phyloP scores from a whole-genome alignment of 1,140 invertebrate species.

The Phocides pigmalion region DNA sequence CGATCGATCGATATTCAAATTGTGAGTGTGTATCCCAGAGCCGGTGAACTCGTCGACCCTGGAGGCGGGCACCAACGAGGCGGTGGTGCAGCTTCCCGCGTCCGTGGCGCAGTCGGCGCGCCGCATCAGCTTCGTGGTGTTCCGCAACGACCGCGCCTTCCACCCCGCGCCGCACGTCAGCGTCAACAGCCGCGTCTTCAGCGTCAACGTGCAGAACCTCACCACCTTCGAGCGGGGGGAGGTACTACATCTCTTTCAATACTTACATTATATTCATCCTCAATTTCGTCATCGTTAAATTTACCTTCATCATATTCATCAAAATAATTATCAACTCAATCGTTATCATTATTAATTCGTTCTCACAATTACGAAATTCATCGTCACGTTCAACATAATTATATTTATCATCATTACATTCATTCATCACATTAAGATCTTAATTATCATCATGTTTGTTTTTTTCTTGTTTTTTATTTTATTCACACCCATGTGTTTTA shows the following conservation, averaged over 20 bases:
- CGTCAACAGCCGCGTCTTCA: slow-evolving; percentile 71
- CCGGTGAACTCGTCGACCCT: slow-evolving; percentile 49
- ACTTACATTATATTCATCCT: slow-evolving; percentile 20
- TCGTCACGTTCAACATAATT: too few relatives aligned
- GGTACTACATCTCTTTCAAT: too few relatives aligned
- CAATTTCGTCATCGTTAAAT: too few relatives aligned
- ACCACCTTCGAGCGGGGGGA: slow-evolving; percentile 60
- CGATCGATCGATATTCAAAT: background rate
- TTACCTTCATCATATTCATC: too few relatives aligned
- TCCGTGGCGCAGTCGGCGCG: slow-evolving; percentile 51
- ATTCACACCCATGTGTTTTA: too few relatives aligned
- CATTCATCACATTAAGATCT: too few relatives aligned
- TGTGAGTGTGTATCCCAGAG: slow-evolving; percentile 44
- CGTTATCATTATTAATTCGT: too few relatives aligned
- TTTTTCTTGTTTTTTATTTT: too few relatives aligned
- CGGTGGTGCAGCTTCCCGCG: slow-evolving; percentile 66
- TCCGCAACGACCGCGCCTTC: slow-evolving; percentile 77
- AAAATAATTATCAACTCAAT: too few relatives aligned
- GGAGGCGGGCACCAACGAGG: slow-evolving; percentile 50
- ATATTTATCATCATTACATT: too few relatives aligned
- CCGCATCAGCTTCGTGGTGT: slow-evolving; percentile 77
- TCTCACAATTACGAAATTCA: too few relatives aligned
- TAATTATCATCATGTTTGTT: too few relatives aligned
- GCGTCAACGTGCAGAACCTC: slow-evolving; percentile 67
- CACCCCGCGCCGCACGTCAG: slow-evolving; percentile 23